Base-by-base conservation (phyloP, 2,888 invertebrate species). In the Entomobrya multifasciata region DNA sequence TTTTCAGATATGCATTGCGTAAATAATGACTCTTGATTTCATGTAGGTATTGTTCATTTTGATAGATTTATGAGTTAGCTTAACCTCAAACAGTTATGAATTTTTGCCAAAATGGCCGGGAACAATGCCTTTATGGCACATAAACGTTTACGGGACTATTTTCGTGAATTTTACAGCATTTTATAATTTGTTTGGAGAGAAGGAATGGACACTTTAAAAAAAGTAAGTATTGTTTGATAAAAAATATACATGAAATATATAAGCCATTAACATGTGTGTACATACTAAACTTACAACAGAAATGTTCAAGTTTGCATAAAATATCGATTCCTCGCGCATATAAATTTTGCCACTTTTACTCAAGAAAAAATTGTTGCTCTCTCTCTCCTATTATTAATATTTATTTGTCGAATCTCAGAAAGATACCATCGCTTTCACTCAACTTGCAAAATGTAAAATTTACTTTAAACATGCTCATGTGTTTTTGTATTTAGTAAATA, bases 51-150 rank as follows among this genome's bases (percentile, higher is more conserved):
- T 81, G 60, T 47, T 27, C 30, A 36, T 55, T 52, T 41, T 52
- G 47, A 74, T 47, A 60, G 72, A 82, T 72, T 72, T 82, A 82
- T 60, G 72, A 44, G 57, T 60, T 47, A 72, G 44, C n/a, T 72
- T 60, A 55, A 57, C 49, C 15, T 1, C 41, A 49, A n/a, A 8
- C 80, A 70, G n/a, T 44, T 8, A 70, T 49, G 72, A 72, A 36
- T 70, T 25, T n/a, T n/a, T 30, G 10, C 57, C 57, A 76, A 76
- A 22, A 76, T 76, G 76, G 76, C 57, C 17, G 30, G 49, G 11
- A 17, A 1, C 10, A 27, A 13, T 30, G 27, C 30, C 30, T 30
- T 3, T 30, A 20, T n/a, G 57, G 57, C 41, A 30, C 17, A 57
- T 17, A 41, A 57, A 41, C 55, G 36, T 57, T 57, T 30, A 15